phyloP scores from a whole-genome alignment of 2,888 invertebrate genomes.

The Trissonchulus sp. region DNA sequence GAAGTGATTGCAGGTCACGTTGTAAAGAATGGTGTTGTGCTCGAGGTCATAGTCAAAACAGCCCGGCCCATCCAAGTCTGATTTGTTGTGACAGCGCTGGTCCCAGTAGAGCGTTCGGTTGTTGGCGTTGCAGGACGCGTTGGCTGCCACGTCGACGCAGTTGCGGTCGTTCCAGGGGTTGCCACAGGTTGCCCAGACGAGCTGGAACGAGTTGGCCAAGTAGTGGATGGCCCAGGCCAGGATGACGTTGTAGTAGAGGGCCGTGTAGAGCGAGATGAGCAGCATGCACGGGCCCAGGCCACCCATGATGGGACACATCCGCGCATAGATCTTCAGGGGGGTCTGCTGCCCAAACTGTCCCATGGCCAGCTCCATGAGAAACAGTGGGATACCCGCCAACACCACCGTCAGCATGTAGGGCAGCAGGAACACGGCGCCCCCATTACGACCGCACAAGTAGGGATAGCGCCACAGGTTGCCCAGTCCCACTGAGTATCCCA shows the following conservation, averaged over 20 bases:
- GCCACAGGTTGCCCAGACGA: slow-evolving; percentile 58
- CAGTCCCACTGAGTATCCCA: slow-evolving; percentile 29
- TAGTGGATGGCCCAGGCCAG: slow-evolving; percentile 58
- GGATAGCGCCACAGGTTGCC: slow-evolving; percentile 29
- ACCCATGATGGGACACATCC: slow-evolving; percentile 12
- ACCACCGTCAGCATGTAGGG: slow-evolving; percentile 31
- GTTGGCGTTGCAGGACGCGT: neutral
- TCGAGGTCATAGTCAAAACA: too few relatives aligned
- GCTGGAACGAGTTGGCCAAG: slow-evolving; percentile 55
- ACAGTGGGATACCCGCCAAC: slow-evolving; percentile 26
- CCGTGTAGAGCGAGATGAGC: slow-evolving; percentile 55
- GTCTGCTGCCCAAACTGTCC: slow-evolving; percentile 25
- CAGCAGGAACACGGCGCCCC: slow-evolving; percentile 28
- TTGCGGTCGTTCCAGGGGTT: slow-evolving; percentile 54
- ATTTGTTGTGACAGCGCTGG: too few relatives aligned
- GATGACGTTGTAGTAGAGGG: slow-evolving; percentile 58
- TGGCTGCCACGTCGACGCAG: slow-evolving; percentile 45
- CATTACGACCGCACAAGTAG: slow-evolving; percentile 23
- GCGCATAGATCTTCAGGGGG: slow-evolving; percentile 9
- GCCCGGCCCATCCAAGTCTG: neutral
- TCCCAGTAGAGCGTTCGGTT: too few relatives aligned
- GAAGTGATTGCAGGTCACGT: too few relatives aligned
- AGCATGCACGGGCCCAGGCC: slow-evolving; percentile 58
- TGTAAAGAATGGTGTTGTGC: too few relatives aligned
- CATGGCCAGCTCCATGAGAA: slow-evolving; percentile 28